A percentile compares a stretch with the other conserved stretches of the same genome.
These are phyloP conservation scores for Nesogale talazaci DNA, from an alignment of 2,113 vertebrate species.

Conservation along the genomic window DNA sequence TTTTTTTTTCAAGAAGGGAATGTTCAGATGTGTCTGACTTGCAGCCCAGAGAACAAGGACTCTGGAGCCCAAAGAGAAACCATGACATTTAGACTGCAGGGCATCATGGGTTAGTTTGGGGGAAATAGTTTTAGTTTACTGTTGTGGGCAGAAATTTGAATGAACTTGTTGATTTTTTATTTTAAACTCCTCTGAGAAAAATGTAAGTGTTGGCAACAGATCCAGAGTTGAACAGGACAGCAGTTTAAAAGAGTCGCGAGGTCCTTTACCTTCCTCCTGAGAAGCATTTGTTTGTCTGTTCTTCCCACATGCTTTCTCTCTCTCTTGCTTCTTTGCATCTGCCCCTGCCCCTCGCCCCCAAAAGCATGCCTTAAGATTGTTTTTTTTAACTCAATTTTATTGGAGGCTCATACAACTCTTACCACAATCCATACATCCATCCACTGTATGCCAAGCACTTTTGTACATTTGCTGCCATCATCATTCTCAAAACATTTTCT, in stretches of 20 bases:
- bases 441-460: no score
- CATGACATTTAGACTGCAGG: neutral
- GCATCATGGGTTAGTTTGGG: constrained; percentile 7
- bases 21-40: constrained; percentile 49
- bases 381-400: no score
- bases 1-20: constrained; percentile 46
- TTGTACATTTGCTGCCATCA: no score
- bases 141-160: constrained; percentile 32
- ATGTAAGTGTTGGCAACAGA: neutral
- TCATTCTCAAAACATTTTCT: no score
- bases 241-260: neutral
- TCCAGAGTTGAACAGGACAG: neutral
- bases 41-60: constrained; percentile 20
- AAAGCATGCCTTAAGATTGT: neutral
- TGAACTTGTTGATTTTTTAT: constrained; percentile 31
- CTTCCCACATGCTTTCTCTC: neutral
- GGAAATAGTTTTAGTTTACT: constrained; percentile 35
- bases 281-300: neutral
- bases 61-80: constrained; percentile 34
- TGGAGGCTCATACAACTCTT: no score
- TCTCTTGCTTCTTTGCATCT: neutral
- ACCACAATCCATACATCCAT: no score
- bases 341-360: no score
- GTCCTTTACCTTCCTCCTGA: neutral
- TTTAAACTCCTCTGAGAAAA: constrained; percentile 43